Base-by-base conservation (phyloP, 2,113 vertebrate genomes). In the Hystrix cristata region DNA sequence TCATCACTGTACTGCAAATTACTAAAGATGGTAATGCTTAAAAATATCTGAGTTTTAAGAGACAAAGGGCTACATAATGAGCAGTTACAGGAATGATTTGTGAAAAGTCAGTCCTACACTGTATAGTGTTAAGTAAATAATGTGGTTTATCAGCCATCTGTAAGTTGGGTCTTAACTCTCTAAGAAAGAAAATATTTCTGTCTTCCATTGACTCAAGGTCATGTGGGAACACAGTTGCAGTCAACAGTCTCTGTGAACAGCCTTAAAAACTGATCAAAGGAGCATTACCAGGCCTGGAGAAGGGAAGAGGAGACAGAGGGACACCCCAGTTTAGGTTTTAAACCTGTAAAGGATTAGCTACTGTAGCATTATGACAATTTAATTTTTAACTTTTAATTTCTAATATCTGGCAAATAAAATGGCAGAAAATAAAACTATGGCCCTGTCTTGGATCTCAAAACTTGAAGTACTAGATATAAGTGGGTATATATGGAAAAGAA, bases 1-100 rank as follows among this genome's bases (percentile, higher is more conserved):
- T 91, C 19, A 38, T 43, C 1, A 0, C 29, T 90, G 8, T 27
- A 34, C 34, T 90, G 55, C 67, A 95, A 91, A 96, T 93, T 79
- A 93, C 79, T 71, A 92, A 95, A 95, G 27, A 95, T 89, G 82
- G 31, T 14, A 80, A 91, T 25, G 46, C 31, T 95, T 90, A 67
- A 94, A 97, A 94, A 89, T 27, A 92, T 65, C 38, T 64, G 43
- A 76, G 38, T 57, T 91, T 79, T 92, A 38, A 90, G 46, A 31
- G 38, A 27, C 34, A 74, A 71, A 92, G 57, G 65, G 64, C 71
- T 64, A 90, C 65, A 57, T 60, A 78, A 80, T 46, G 27, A 95
- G 27, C 48, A 57, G 91, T 74, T 46, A 60, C 19, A 27, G 51
- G 60, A 90, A 72, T 11, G n/a, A 59, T 88, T 55, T 81, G 43